A percentile compares a stretch with the other conserved stretches of the same genome.
Conservation (phyloP, 2,113 vertebrate species). For the Pluvianellus socialis region DNA sequence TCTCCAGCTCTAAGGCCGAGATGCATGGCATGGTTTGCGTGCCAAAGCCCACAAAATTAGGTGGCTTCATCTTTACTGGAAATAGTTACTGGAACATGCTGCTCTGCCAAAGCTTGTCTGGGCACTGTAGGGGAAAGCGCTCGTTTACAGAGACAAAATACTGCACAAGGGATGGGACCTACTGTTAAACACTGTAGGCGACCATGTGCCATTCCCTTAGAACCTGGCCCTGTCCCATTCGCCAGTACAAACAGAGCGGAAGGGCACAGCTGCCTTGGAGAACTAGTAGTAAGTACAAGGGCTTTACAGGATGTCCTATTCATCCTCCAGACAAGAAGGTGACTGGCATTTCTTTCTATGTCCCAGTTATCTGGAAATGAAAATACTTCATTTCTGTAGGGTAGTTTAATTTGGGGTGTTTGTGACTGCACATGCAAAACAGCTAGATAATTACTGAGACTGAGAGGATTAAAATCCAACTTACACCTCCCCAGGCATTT, state of each 20-base stretch:
- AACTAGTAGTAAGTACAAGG: not conserved
- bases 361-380: not conserved
- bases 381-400: not conserved
- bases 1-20: not conserved
- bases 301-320: not conserved
- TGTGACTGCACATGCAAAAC: not conserved
- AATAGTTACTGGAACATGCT: not conserved
- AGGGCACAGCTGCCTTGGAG: not conserved
- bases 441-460: not conserved
- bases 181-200: not conserved
- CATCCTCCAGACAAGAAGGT: not conserved
- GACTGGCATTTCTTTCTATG: not conserved
- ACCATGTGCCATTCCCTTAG: not conserved
- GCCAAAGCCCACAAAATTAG: not conserved
- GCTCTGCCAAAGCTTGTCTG: not conserved
- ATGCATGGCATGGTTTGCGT: not conserved
- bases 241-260: not conserved
- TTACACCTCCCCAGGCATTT: not conserved
- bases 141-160: not conserved
- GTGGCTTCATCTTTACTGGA: not conserved
- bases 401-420: not conserved
- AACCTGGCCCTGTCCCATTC: not conserved
- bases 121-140: not conserved
- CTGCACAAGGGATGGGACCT: not conserved
- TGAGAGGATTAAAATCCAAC: not conserved